Base-by-base conservation (phyloP, 2,888 invertebrate genomes). In the Nowickia ferox region DNA sequence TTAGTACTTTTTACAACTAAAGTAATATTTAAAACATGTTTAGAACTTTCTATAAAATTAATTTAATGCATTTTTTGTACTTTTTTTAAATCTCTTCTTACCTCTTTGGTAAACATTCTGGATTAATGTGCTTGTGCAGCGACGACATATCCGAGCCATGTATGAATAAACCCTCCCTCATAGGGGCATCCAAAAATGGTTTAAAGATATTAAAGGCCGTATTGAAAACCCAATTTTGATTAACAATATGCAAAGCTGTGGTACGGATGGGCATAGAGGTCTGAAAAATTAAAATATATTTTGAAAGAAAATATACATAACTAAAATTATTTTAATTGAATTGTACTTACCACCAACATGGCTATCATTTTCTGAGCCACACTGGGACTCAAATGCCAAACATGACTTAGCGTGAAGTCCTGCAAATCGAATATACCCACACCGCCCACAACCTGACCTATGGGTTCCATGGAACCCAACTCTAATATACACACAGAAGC, bases 181-280 rank as follows among this genome's bases (percentile, higher is more conserved):
- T 97, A 44, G 93, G 91, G 1, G 95, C 92, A 89, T 95, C 95
- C 38, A 97, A 93, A 38, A 97, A 93, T 0, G 97, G 97, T 89
- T 96, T 96, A 92, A 97, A 97, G 19, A 97, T 95, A 87, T 95
- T 95, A 91, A 95, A 96, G 71, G 96, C 95, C 87, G 96, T 95
- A 91, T 96, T 96, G 90, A 97, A 97, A 9, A 96, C 92, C 96
- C 97, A 97, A 1, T 96, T 96, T 90, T 97, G 96, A 91, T 96
- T 95, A 48, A 97, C 94, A 71, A 97, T 94, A 92, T 97, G 97
- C 78, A 97, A 94, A 0, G 96, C 95, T 87, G 96, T 93, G 0
- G 96, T 96, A 71, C 94, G 95, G 89, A 96, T 94, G 0, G 97
- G 97, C 91, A 96, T 96, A 75, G 96, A 94, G 0, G 96, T 95